Percentiles rank a stretch among this genome's conserved stretches.
Conservation (phyloP, 2,113 vertebrate species). For the Butorides virescens region DNA sequence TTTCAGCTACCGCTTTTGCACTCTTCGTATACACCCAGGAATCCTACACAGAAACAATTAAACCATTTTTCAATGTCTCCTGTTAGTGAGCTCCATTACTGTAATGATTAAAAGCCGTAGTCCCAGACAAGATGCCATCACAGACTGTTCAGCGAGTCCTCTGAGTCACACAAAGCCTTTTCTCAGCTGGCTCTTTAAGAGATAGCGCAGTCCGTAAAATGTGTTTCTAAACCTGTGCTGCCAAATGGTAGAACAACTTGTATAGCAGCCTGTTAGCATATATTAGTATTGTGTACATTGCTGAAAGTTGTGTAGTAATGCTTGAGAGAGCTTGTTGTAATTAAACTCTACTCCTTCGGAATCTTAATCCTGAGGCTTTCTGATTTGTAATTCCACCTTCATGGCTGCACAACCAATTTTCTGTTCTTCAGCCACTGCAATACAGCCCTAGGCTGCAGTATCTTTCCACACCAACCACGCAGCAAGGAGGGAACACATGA, state of each 20-base stretch:
- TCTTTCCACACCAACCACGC: neutral
- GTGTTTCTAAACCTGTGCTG: rapidly evolving
- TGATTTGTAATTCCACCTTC: neutral
- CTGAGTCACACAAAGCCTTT: neutral
- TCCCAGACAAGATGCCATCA: neutral
- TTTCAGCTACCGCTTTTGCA: slow-evolving; percentile 21
- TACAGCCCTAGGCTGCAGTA: neutral
- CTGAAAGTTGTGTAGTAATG: neutral
- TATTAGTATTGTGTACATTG: neutral
- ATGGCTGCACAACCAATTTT: neutral
- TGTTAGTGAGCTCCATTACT: no score
- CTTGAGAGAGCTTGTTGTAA: neutral
- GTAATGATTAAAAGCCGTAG: rapidly evolving
- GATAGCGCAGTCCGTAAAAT: neutral
- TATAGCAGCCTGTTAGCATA: neutral
- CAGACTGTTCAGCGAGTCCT: neutral
- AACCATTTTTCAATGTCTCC: neutral
- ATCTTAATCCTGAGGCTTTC: neutral
- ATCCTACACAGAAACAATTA: neutral
- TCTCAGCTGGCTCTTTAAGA: neutral
- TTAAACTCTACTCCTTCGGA: neutral
- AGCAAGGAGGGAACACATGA: neutral
- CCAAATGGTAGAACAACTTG: neutral
- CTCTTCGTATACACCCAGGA: neutral
- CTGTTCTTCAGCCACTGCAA: neutral